Conservation (phyloP, 2,113 vertebrate species). For the Siniperca knerii region DNA sequence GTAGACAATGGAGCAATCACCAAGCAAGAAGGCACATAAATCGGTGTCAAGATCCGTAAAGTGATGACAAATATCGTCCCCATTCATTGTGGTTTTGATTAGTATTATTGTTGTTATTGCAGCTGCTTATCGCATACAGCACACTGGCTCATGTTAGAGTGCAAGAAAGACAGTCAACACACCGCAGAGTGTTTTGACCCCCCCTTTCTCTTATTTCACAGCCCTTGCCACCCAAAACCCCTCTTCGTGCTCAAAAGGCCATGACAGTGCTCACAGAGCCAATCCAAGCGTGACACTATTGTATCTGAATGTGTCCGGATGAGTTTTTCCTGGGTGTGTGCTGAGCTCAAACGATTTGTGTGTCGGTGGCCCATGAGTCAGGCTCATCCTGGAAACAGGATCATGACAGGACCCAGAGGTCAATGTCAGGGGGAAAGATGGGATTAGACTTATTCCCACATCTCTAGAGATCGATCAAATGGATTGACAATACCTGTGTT, state of each 20-base stretch:
- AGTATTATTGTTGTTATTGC: conserved; percentile 25
- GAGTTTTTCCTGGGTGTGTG: conserved; percentile 61
- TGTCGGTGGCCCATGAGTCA: conserved; percentile 48
- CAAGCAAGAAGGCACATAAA: conserved; percentile 7
- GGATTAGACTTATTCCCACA: conserved; percentile 51
- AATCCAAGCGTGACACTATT: conserved; percentile 76
- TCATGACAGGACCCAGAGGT: conserved; percentile 44
- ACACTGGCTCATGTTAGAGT: conserved; percentile 49
- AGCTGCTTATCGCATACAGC: conserved; percentile 35
- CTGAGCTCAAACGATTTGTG: conserved; percentile 60
- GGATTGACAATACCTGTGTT: neutral
- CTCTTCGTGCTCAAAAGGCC: conserved; percentile 78
- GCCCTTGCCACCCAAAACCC: conserved; percentile 69
- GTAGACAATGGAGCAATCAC: conserved; percentile 41
- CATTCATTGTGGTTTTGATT: conserved; percentile 57
- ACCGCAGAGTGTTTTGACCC: conserved; percentile 6
- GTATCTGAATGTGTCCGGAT: conserved; percentile 71
- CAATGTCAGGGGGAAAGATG: conserved; percentile 18
- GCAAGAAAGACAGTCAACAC: conserved; percentile 40
- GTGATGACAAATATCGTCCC: conserved; percentile 24
- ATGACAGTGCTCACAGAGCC: conserved; percentile 74
- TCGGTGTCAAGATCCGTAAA: neutral
- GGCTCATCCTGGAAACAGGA: conserved; percentile 67
- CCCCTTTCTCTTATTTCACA: conserved; percentile 54
- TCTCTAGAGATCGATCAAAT: conserved; percentile 25